These are phyloP conservation scores for Podarcis cretensis DNA, from an alignment of 2,113 vertebrate genomes.

Conservation along the genomic window DNA sequence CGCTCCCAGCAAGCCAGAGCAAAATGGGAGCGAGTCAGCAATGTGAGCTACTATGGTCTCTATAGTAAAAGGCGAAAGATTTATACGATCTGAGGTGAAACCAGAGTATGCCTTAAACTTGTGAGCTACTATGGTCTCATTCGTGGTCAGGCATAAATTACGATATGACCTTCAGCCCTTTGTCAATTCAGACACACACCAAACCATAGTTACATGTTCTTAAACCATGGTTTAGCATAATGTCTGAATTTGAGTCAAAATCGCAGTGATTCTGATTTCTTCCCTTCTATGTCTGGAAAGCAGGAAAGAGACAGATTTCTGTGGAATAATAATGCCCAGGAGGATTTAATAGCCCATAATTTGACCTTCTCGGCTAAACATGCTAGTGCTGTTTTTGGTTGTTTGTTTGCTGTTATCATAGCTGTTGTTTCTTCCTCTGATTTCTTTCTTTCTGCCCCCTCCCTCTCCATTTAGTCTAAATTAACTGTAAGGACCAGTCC, in stretches of 20 bases:
- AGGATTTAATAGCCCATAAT: constrained; percentile 60
- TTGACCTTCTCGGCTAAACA: constrained; percentile 67
- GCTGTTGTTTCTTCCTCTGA: constrained; percentile 45
- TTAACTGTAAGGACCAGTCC: neutral
- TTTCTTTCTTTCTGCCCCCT: constrained; percentile 41
- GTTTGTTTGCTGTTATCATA: constrained; percentile 11
- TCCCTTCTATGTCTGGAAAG: constrained; percentile 70
- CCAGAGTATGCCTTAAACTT: too few relatives aligned
- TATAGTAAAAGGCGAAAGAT: too few relatives aligned
- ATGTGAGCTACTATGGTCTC: too few relatives aligned
- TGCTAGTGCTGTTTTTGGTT: constrained; percentile 56
- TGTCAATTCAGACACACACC: neutral
- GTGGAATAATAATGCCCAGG: constrained; percentile 72
- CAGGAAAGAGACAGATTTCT: constrained; percentile 72
- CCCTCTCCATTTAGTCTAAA: constrained; percentile 32
- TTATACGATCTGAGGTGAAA: too few relatives aligned
- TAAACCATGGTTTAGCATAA: neutral
- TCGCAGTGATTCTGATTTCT: constrained; percentile 71
- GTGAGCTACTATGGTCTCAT: too few relatives aligned
- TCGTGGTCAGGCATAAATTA: neutral
- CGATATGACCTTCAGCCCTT: too few relatives aligned
- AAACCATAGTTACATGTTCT: neutral
- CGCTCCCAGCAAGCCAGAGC: too few relatives aligned
- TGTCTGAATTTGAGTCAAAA: constrained; percentile 26
- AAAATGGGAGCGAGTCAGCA: too few relatives aligned